Evolutionary conservation across 2,888 invertebrate species (phyloP), one percentile per base, ranked within the genome.

Genomic region (Onthophagus sagittarius): DNA sequence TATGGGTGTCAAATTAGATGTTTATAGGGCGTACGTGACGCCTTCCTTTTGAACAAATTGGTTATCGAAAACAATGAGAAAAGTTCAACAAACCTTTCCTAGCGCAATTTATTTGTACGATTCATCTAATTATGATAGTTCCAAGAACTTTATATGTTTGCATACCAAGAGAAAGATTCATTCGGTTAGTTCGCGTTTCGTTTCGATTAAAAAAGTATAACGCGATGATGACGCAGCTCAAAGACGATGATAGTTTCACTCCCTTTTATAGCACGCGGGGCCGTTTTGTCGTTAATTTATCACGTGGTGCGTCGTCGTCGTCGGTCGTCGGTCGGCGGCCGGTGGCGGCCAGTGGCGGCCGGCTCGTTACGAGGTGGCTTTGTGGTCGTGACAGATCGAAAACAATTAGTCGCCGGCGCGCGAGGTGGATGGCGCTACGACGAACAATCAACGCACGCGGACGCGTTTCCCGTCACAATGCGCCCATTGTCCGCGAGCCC

Each of bases 1-100:
- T 83, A 83, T 83, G 81, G 84, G 85, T 82, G 85, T 85, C 83
- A 84, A 84, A 84, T 84, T 84, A 84, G 83, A 81, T 83, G 82
- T 81, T 83, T 82, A 82, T 80, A 81, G 65, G 71, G 72, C 67
- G n/a, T 23, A 67, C 32, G 15, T 23, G 31, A 67, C 71, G 71
- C 74, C 74, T 23, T 23, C 23, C 23, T 23, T 23, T 23, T 23
- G 23, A 23, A 23, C 23, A 23, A 23, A 23, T 23, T 23, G 23
- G 23, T 23, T 23, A 23, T 23, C 23, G 23, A 23, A 23, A 23
- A 23, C 23, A 23, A 23, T 23, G 23, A 23, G 23, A 23, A 23
- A 23, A 23, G 23, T 23, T 23, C 23, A 23, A 62, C 23, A 23
- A 23, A 23, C 23, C 3, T 23, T 23, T 23, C 23, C 23, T 23